Evolutionary conservation across 2,797 vertebrate species (phyloP), one percentile per base, ranked within the genome.

Genomic region (Natrix natrix): DNA sequence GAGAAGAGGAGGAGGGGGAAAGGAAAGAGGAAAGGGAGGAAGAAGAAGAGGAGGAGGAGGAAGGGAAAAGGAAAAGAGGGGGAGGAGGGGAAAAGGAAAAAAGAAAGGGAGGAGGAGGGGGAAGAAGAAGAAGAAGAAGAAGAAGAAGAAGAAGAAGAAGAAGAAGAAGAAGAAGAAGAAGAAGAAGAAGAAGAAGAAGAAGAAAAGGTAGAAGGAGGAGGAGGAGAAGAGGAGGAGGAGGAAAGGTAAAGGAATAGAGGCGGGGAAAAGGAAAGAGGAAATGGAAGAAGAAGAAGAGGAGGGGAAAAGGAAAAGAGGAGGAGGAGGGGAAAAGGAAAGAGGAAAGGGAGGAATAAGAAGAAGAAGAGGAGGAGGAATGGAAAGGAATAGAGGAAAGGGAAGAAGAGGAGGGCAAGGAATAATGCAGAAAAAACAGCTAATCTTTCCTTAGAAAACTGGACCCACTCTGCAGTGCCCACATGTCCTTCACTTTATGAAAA

Each of bases 401-500:
- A 48, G 87, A 89, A 26, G 8, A 0, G 24, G 28, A 14, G 26
- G 10, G 5, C n/a, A n/a, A n/a, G 37, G 20, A 88, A 37, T 7
- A 60, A 60, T 24, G 88, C 28, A 59, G 74, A 48, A 90, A 0
- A 93, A 8, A 89, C 6, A 0, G 0, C 91, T 88, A 37, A 86
- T 94, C 95, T 93, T 93, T 93, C 89, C 93, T 95, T 89, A 93
- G 92, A 92, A 94, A 94, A 91, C 94, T 0, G 17, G 96, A 91
- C 94, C 95, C 11, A 57, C 96, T 96, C 96, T 97, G 97, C 97
- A 97, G 96, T 95, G 95, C 95, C 95, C 96, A 96, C 97, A 66
- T 88, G 97, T 95, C 97, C 96, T 97, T 97, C 96, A 8, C 48
- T 95, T 95, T 96, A 95, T 95, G 96, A 97, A 97, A 95, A 93